Base-by-base conservation (phyloP, 2,888 invertebrate genomes). In the Xestobium rufovillosum region DNA sequence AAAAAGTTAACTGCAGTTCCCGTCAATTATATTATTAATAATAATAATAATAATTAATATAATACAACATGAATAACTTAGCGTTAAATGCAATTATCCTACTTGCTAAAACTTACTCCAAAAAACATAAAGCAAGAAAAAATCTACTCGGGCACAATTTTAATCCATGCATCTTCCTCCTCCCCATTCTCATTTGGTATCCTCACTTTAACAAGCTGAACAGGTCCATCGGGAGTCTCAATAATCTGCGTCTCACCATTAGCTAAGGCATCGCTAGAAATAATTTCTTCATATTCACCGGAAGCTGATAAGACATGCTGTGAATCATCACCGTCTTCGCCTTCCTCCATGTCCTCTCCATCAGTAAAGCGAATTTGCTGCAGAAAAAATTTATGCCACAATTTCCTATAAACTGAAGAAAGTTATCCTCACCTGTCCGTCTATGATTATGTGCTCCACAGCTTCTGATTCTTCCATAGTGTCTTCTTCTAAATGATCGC, bases 151-250 rank as follows among this genome's bases (percentile, higher is more conserved):
- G 63, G 56, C 26, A 66, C 59, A 33, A 66, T 61, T 46, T 65
- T 65, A 27, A 67, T 60, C 67, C 67, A 67, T 1, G 66, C 64
- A 31, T 66, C 65, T 43, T 66, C 63, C 34, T 65, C 64, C 39
- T 63, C 65, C 1, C 65, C 65, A 29, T 63, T 55, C 27, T 60
- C 63, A 36, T 62, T 62, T 0, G 65, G 63, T 36, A 67, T 62
- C 28, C 61, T 50, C 8, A 67, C 65, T 41, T 65, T 60, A 0
- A 67, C 63, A 10, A 65, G 50, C 36, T 65, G 65, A 9, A 66
- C 48, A 6, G 55, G 63, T 44, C 47, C 66, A n/a, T 63, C 61
- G 2, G 60, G 56, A 3, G 65, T 65, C 26, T 66, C 61, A 12
- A 66, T 61, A n/a, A 65, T 60, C 47, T 66, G 65, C 2, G 64